phyloP scores from a whole-genome alignment of 2,113 vertebrate species.

The Gallinago media region DNA sequence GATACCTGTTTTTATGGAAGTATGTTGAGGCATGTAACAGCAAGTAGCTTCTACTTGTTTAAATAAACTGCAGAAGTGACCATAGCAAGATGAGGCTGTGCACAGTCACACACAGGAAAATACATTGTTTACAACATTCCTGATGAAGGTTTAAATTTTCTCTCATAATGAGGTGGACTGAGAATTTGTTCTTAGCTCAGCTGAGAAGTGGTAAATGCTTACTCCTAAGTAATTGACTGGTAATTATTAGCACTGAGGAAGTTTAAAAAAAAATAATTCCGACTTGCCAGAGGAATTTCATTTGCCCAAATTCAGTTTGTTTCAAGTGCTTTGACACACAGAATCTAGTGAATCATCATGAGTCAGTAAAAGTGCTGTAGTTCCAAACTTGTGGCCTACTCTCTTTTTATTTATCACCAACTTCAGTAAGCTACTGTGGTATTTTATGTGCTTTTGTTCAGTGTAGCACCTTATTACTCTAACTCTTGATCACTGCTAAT shows the following conservation, averaged over 20 bases:
- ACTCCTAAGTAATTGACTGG: background rate
- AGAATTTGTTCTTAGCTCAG: background rate
- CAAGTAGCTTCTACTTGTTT: background rate
- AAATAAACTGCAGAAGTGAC: background rate
- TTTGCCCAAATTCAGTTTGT: background rate
- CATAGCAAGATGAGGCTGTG: background rate
- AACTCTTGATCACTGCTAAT: background rate
- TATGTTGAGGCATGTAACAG: background rate
- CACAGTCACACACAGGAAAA: background rate
- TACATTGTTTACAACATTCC: background rate
- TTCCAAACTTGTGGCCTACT: background rate
- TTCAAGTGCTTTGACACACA: background rate
- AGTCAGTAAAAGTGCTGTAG: background rate
- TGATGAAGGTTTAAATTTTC: background rate
- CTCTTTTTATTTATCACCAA: background rate
- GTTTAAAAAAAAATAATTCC: background rate
- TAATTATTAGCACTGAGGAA: background rate
- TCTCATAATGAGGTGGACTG: background rate
- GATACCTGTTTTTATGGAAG: background rate
- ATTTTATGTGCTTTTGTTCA: background rate
- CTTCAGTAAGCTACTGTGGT: fast-evolving
- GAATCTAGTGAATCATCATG: background rate
- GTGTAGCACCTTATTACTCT: background rate
- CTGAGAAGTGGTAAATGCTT: background rate
- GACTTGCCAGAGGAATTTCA: background rate